A percentile compares a stretch with the other conserved stretches of the same genome.
Conservation (phyloP, 2,113 vertebrate genomes). For the Butorides virescens region DNA sequence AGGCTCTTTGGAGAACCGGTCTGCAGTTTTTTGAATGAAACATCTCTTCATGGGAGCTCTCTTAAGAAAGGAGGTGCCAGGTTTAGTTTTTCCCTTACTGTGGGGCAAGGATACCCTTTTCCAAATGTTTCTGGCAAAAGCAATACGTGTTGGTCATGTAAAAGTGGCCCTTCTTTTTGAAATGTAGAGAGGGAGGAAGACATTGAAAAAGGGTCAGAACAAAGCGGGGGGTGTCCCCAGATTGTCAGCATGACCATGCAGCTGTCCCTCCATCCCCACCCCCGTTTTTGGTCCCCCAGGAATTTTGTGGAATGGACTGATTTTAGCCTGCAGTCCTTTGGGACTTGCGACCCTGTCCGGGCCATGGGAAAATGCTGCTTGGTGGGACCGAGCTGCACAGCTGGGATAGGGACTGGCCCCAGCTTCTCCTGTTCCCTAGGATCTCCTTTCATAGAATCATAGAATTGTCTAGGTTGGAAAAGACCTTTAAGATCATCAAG, state of each 20-base stretch:
- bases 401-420: background rate
- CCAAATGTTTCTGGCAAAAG: background rate
- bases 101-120: background rate
- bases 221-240: background rate
- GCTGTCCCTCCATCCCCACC: background rate
- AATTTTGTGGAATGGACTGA: background rate
- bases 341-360: background rate
- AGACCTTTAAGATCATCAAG: too few relatives aligned
- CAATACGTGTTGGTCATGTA: background rate
- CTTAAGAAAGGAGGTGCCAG: background rate
- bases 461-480: too few relatives aligned
- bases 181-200: background rate
- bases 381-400: background rate
- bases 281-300: background rate
- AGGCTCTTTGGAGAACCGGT: fast-evolving
- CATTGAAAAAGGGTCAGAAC: background rate
- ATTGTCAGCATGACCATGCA: background rate
- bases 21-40: background rate
- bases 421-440: background rate
- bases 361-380: background rate
- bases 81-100: background rate
- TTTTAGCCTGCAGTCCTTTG: background rate
- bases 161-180: background rate
- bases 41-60: background rate
- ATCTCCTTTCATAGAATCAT: background rate